phyloP scores from a whole-genome alignment of 2,888 invertebrate species.

The Pandemis corylana region DNA sequence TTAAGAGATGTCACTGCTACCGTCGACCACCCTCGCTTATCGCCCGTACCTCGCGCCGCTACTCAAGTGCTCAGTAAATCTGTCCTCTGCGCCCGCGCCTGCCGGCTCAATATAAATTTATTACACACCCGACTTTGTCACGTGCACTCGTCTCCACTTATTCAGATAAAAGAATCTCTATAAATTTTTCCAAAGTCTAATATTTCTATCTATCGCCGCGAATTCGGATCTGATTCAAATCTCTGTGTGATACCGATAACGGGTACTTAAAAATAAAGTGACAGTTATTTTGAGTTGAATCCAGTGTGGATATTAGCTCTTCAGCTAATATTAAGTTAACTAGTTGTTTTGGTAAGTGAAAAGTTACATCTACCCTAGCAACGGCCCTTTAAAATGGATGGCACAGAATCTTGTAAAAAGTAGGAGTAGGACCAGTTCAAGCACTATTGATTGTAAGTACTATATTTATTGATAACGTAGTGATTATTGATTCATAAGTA shows the following conservation, averaged over 20 bases:
- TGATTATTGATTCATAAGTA: not conserved
- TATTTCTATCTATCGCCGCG: constrained; percentile 27
- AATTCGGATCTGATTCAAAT: constrained; percentile 24
- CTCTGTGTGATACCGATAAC: constrained; percentile 37
- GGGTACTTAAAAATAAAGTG: constrained; percentile 16
- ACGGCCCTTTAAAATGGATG: not conserved
- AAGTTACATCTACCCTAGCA: not conserved
- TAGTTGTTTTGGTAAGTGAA: constrained; percentile 24
- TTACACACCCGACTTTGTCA: constrained; percentile 65
- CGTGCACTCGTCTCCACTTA: constrained; percentile 63
- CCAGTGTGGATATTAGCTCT: constrained; percentile 15
- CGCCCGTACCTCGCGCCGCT: constrained; percentile 53
- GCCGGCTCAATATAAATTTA: constrained; percentile 73
- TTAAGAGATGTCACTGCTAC: not conserved
- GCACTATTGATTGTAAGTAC: not conserved
- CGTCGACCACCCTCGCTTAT: constrained; percentile 4
- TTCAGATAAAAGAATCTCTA: constrained; percentile 43
- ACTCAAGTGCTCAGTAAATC: constrained; percentile 71
- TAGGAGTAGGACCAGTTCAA: not conserved
- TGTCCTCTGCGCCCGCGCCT: constrained; percentile 56
- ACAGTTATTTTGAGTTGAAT: constrained; percentile 19
- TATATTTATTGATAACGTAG: not conserved
- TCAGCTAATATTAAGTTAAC: not conserved
- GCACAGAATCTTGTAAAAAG: not conserved
- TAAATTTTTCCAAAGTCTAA: constrained; percentile 33